A percentile compares a stretch with the other conserved stretches of the same genome.
phyloP scores from a whole-genome alignment of 2,888 invertebrate species.

The Trachelus stipa region DNA sequence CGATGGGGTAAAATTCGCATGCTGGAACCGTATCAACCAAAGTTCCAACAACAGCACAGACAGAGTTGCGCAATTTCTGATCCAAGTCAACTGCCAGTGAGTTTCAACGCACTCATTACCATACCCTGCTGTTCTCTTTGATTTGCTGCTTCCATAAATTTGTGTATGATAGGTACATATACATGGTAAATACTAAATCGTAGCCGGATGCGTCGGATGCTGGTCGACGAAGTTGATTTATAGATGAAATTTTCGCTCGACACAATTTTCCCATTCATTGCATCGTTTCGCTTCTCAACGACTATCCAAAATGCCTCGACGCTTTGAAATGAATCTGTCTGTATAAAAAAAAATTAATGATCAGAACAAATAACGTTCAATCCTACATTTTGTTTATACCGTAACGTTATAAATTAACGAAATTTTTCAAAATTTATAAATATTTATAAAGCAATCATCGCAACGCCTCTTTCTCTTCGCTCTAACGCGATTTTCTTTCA shows the following conservation, averaged over 20 bases:
- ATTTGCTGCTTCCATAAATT: constrained; percentile 6
- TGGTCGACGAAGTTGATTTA: background rate
- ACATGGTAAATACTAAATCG: background rate
- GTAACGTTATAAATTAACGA: background rate
- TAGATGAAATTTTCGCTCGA: background rate
- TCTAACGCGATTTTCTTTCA: background rate
- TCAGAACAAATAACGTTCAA: background rate
- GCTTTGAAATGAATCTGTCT: background rate
- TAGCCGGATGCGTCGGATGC: background rate
- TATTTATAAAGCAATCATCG: background rate
- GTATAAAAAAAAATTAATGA: background rate
- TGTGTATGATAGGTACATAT: background rate
- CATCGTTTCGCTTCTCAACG: background rate
- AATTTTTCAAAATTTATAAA: background rate
- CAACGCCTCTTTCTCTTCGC: too few relatives aligned
- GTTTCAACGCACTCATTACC: constrained; percentile 13
- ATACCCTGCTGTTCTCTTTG: background rate
- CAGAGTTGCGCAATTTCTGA: constrained; percentile 65
- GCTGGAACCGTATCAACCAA: constrained; percentile 91
- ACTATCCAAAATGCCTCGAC: background rate
- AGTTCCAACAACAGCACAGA: constrained; percentile 87
- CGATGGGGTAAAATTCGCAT: constrained; percentile 94
- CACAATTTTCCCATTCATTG: background rate
- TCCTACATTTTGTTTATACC: background rate
- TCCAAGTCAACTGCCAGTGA: constrained; percentile 50